Evolutionary conservation across 2,113 vertebrate species (phyloP).

Genomic region (Solea solea): DNA sequence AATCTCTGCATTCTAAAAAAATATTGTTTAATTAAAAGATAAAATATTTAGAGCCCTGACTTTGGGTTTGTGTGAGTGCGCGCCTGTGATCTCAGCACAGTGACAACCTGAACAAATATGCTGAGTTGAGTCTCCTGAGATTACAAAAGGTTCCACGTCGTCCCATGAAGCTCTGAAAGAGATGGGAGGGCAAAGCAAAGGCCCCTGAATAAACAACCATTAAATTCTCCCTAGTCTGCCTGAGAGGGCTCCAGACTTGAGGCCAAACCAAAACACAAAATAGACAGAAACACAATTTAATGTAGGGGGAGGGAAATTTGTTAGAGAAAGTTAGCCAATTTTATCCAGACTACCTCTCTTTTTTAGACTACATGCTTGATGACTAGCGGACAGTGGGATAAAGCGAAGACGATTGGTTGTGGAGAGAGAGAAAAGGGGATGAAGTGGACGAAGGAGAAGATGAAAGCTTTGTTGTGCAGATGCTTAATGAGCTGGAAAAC

Average conservation of each 20-base stretch:
- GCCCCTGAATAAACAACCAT: conserved; percentile 85
- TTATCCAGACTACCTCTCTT: conserved; percentile 64
- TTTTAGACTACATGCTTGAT: conserved; percentile 57
- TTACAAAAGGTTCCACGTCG: conserved; percentile 83
- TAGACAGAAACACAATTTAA: conserved; percentile 38
- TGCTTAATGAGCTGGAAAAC: conserved; percentile 90
- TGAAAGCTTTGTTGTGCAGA: conserved; percentile 82
- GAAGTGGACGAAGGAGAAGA: conserved; percentile 71
- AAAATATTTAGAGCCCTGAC: conserved; percentile 25
- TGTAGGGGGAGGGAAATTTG: conserved; percentile 9
- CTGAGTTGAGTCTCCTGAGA: conserved; percentile 80
- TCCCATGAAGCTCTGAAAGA: conserved; percentile 78
- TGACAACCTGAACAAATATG: conserved; percentile 84
- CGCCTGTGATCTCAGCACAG: conserved; percentile 70
- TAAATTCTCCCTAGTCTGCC: conserved; percentile 73
- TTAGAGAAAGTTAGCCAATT: conserved; percentile 39
- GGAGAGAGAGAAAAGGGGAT: conserved; percentile 61
- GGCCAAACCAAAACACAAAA: conserved; percentile 46
- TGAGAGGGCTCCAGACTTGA: conserved; percentile 43
- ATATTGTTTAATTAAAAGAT: conserved; percentile 31
- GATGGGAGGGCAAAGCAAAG: conserved; percentile 76
- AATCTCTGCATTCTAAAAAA: background rate
- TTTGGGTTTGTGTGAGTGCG: conserved; percentile 55
- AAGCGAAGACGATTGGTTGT: conserved; percentile 57
- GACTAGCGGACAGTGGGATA: conserved; percentile 50